Evolutionary conservation across 2,113 vertebrate genomes (phyloP).

Genomic region (Xenopus tropicalis): UCB_Xtro_10.0 CM004443.2:179392001-179392500

Average conservation of each 20-base stretch:
- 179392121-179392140: slow-evolving; percentile 26
- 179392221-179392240: slow-evolving; percentile 21
- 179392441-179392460: slow-evolving; percentile 10
- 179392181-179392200: slow-evolving; percentile 43
- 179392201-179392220: slow-evolving; percentile 44
- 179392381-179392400: slow-evolving; percentile 8
- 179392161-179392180: slow-evolving; percentile 37
- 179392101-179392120: slow-evolving; percentile 5
- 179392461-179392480: slow-evolving; percentile 18
- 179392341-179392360: slow-evolving; percentile 29
- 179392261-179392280: neutral
- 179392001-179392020: too few species aligned
- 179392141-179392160: slow-evolving; percentile 33
- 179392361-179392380: slow-evolving; percentile 5
- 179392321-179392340: slow-evolving; percentile 36
- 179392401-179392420: neutral
- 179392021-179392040: too few species aligned
- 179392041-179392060: too few species aligned
- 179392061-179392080: too few species aligned
- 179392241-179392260: slow-evolving; percentile 28
- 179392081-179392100: slow-evolving; percentile 1
- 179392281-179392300: slow-evolving; percentile 14
- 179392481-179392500: slow-evolving; percentile 45
- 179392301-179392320: slow-evolving; percentile 48
- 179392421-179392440: neutral